Conservation (phyloP, 2,113 vertebrate genomes). For the Accipiter cooperii region DNA sequence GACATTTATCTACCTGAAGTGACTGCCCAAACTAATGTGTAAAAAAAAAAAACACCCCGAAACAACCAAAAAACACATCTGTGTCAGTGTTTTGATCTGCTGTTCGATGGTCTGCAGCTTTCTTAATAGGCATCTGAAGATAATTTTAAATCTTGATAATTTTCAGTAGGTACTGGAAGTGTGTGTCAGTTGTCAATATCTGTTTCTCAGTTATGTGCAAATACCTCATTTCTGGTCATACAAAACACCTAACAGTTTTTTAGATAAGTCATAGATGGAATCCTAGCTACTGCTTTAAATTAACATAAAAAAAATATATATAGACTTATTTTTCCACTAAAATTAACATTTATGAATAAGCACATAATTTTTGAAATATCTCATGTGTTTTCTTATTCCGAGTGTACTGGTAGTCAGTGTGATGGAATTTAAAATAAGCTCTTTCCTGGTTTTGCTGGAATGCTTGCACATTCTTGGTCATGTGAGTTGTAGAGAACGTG, state of each 20-base stretch:
- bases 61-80: background rate
- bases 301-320: background rate
- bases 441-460: background rate
- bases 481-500: background rate
- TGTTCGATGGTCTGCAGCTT: background rate
- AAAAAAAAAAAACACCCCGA: background rate
- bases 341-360: background rate
- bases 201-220: background rate
- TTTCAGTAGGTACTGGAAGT: background rate
- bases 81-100: background rate
- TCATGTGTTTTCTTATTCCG: background rate
- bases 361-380: background rate
- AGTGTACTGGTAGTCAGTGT: background rate
- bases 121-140: background rate
- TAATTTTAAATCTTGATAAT: background rate
- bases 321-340: background rate
- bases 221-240: background rate
- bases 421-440: background rate
- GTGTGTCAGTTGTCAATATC: background rate
- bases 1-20: background rate
- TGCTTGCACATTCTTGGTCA: background rate
- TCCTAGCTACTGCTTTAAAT: background rate
- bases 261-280: background rate
- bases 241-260: background rate
- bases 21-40: background rate